A percentile compares a stretch with the other conserved stretches of the same genome.
Evolutionary conservation across 2,797 vertebrate species (phyloP).

Genomic region (Geotrypetes seraphini): DNA sequence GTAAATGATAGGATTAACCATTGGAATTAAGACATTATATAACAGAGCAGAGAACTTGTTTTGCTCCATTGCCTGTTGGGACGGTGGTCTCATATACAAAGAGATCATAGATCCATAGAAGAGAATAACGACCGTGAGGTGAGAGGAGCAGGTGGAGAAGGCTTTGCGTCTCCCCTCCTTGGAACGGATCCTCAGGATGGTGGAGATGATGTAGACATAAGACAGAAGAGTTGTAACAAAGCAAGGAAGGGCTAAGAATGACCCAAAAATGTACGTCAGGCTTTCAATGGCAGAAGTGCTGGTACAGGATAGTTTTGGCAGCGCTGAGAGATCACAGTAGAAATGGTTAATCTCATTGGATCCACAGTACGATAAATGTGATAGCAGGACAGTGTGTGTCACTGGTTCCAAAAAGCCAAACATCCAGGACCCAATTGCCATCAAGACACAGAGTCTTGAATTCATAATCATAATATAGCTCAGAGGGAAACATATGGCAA

Average conservation of each 20-base stretch:
- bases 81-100: not conserved
- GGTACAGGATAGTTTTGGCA: conserved; percentile 16
- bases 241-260: not conserved
- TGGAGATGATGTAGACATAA: not conserved
- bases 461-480: conserved; percentile 12
- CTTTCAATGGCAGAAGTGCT: conserved; percentile 5
- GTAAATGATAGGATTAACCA: not conserved
- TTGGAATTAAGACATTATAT: not conserved
- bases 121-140: conserved; percentile 1
- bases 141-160: conserved; percentile 6
- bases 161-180: not conserved
- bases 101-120: not conserved
- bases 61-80: not conserved
- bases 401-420: conserved; percentile 13
- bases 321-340: conserved; percentile 14
- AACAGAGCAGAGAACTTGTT: not conserved
- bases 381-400: conserved; percentile 4
- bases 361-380: conserved; percentile 7
- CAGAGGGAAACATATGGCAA: conserved; percentile 12
- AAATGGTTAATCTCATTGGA: conserved; percentile 8
- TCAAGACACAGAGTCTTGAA: not conserved
- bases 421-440: conserved; percentile 5
- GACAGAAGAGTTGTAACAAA: conserved; percentile 3
- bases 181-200: not conserved
- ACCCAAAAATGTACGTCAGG: conserved; percentile 8